Base-by-base conservation (phyloP, 2,113 vertebrate genomes). In the Cygnus atratus region DNA sequence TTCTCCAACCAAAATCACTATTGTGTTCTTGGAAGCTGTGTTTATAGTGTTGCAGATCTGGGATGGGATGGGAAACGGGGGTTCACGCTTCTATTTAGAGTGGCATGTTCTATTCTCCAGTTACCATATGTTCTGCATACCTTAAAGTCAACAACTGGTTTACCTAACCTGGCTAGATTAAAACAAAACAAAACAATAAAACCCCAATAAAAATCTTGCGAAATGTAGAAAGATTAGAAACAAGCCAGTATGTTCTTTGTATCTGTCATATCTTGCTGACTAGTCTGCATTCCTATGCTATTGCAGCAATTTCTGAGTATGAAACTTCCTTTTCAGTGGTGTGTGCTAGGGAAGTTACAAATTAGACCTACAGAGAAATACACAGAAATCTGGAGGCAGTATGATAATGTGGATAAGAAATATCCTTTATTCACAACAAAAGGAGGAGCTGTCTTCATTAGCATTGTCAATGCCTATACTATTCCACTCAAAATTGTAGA, bases 141-240 rank as follows among this genome's bases (percentile, higher is more conserved):
- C 63, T 93, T 91, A n/a, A 83, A 84, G 87, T 93, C 90, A 95
- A 76, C 66, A 88, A 22, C 14, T 82, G 20, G 20, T 21, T 95
- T 88, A 66, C 33, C 48, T 84, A 92, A 86, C 19, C 46, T 88
- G 52, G 35, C 48, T 90, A 54, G 57, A 92, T 77, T 55, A 94
- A 87, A 90, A 52, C n/a, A 85, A 94, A 92, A 55, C 31, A 66
- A 90, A 85, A 41, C 6, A 71, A 74, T 66, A 80, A 35, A 15
- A 11, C 9, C 39, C 9, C 3, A 3, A 67, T 48, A 88, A 81
- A 4, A 35, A 39, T 75, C 61, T 78, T 87, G 66, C 84, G 66
- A 87, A 88, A 94, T n/a, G 19, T 25, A 73, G 41, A 22, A 90
- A 85, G 70, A 71, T 50, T 87, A 92, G 75, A 80, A 93, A 87